Base-by-base conservation (phyloP, 1,140 invertebrate species). In the Penaeus indicus region DNA sequence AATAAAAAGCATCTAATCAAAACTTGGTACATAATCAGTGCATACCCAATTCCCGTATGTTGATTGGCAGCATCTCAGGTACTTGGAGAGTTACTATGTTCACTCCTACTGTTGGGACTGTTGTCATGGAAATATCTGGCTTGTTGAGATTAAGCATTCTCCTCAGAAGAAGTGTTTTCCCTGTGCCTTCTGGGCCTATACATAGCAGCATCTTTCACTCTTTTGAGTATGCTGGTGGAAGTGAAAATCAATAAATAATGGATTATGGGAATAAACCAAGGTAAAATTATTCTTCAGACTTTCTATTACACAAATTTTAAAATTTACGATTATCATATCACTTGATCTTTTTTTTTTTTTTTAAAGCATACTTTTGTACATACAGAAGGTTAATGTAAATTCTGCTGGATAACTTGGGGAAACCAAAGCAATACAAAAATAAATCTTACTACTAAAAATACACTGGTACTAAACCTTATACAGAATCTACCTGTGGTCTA, bases 11-110 rank as follows among this genome's bases (percentile, higher is more conserved):
- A 81, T 42, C n/a, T 75, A 79, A 25, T 38, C 18, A 27, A 64
- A 42, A 16, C 69, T 10, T n/a, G 0, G 81, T 18, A 64, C 21
- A 21, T 27, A 62, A 60, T 8, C 21, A 47, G 3, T 5, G 21
- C 83, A 89, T 62, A 91, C 90, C 90, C 27, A 91, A 78, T 81
- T 91, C 90, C 38, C 90, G 72, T 67, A 91, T 90, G 47, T 89
- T 75, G 27, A 88, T 89, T 69, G 83, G 88, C 62, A 32, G 82
- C 69, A 82, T 81, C 47, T 86, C 85, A 22, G 64, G 82, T 47
- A 69, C 86, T 21, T 88, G 72, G 16, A 85, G 67, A 18, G 85
- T 88, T 16, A 72, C 79, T 67, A 90, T 90, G 75, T 91, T 91
- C 18, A 91, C 82, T 54, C 90, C 90, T 67, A 89, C 89, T 8